These are phyloP conservation scores for Aphelenchoides fujianensis DNA, from an alignment of 1,140 invertebrate genomes.

Conservation along the genomic window DNA sequence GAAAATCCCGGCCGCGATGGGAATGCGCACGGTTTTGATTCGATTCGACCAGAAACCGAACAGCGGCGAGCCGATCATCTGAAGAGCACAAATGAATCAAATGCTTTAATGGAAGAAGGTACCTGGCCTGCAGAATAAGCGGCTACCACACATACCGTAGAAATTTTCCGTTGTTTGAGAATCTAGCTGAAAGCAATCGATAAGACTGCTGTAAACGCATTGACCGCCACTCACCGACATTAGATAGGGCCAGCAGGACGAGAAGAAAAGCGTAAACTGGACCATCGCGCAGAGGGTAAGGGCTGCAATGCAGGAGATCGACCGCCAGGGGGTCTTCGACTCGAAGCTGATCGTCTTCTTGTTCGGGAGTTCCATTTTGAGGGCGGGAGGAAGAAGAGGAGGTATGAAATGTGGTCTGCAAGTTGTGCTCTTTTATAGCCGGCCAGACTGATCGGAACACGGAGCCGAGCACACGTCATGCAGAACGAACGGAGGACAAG, in stretches of 20 bases:
- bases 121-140: neutral
- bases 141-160: neutral
- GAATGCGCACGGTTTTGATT: neutral
- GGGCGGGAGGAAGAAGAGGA: too few species aligned
- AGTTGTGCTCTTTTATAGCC: too few species aligned
- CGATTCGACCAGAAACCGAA: neutral
- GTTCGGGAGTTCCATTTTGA: neutral
- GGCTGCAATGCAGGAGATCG: neutral
- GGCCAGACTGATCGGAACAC: too few species aligned
- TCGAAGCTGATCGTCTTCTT: neutral
- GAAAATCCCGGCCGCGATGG: neutral
- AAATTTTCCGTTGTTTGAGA: neutral
- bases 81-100: neutral
- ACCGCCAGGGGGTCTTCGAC: constrained; percentile 9
- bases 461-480: too few species aligned
- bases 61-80: neutral
- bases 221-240: neutral
- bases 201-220: too few species aligned
- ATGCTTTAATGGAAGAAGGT: neutral
- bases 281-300: constrained; percentile 1
- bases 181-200: constrained; percentile 1
- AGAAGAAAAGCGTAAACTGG: constrained; percentile 15
- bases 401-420: too few species aligned
- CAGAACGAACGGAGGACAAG: too few species aligned
- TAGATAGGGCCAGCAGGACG: constrained; percentile 6